A percentile compares a stretch with the other conserved stretches of the same genome.
Conservation (phyloP, 2,888 invertebrate species). For the Lasioglossum villosulum region DNA sequence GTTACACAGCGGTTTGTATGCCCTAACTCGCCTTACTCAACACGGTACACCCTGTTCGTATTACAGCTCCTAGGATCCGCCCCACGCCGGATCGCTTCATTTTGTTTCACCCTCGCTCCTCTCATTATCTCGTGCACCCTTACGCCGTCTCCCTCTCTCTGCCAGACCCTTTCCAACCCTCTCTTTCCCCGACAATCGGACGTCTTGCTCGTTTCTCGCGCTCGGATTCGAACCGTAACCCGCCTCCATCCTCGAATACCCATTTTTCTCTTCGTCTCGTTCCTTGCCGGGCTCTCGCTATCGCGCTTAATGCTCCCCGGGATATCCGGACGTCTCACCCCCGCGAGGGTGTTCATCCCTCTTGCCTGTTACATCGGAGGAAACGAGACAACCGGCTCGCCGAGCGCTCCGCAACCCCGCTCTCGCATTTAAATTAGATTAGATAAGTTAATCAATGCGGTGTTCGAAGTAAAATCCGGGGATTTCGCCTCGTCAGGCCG, state of each 20-base stretch:
- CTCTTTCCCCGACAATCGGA: not conserved
- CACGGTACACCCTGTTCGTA: conserved; percentile 69
- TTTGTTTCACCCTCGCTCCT: conserved; percentile 61
- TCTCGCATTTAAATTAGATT: conserved; percentile 83
- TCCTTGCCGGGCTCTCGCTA: conserved; percentile 45
- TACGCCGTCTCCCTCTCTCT: conserved; percentile 20
- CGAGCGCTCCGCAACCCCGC: conserved; percentile 55
- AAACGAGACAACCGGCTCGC: conserved; percentile 40
- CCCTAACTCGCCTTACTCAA: conserved; percentile 74
- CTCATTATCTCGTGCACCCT: conserved; percentile 61
- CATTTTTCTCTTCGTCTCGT: conserved; percentile 65
- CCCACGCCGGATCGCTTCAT: conserved; percentile 66
- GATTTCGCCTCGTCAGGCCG: conserved; percentile 75
- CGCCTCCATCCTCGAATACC: conserved; percentile 48
- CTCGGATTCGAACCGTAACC: conserved; percentile 39
- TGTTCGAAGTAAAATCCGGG: conserved; percentile 81
- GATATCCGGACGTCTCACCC: conserved; percentile 26
- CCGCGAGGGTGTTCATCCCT: conserved; percentile 34
- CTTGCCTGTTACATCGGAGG: conserved; percentile 17
- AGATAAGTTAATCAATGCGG: conserved; percentile 84
- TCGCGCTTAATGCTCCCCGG: conserved; percentile 59
- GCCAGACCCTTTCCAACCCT: not conserved
- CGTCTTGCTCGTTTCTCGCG: conserved; percentile 36
- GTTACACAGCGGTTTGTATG: conserved; percentile 82
- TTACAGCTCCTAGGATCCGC: conserved; percentile 62